phyloP scores from a whole-genome alignment of 2,797 vertebrate genomes.

The Valencia hispanica region DNA sequence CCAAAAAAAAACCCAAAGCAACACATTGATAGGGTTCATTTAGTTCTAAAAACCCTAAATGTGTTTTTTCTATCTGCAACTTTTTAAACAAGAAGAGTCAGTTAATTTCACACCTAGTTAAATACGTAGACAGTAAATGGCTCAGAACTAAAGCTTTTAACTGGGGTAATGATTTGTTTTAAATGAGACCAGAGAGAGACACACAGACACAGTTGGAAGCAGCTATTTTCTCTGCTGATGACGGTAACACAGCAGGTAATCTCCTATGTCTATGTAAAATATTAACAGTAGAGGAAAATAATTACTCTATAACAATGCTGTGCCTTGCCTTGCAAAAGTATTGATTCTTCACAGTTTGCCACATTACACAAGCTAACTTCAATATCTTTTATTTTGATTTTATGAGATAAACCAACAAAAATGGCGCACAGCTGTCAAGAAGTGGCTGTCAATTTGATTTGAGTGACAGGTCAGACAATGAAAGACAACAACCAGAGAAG shows the following conservation, averaged over 20 bases:
- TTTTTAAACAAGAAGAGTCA: slow-evolving; percentile 56
- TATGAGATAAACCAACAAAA: not conserved
- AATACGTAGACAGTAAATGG: slow-evolving; percentile 72
- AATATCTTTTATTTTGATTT: not conserved
- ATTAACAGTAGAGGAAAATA: not conserved
- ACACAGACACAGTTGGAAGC: slow-evolving; percentile 35
- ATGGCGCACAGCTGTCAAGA: not conserved
- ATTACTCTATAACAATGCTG: not conserved
- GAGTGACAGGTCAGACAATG: not conserved
- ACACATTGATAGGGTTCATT: slow-evolving; percentile 5
- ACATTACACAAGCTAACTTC: not conserved
- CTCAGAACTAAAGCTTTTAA: slow-evolving; percentile 63
- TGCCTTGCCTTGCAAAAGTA: not conserved
- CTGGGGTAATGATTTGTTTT: slow-evolving; percentile 55
- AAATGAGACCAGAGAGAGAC: slow-evolving; percentile 50
- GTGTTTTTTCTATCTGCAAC: slow-evolving; percentile 31
- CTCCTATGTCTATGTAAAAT: slow-evolving; percentile 17
- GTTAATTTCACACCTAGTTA: slow-evolving; percentile 79
- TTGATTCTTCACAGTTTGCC: not conserved
- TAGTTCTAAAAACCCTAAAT: slow-evolving; percentile 8
- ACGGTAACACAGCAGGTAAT: slow-evolving; percentile 37
- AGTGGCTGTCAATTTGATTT: not conserved
- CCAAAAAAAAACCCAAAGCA: not conserved
- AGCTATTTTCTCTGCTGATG: slow-evolving; percentile 27
- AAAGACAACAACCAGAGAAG: too few relatives aligned